These are phyloP conservation scores for Heliconius hortense DNA, from an alignment of 2,888 invertebrate genomes.

Conservation along the genomic window DNA sequence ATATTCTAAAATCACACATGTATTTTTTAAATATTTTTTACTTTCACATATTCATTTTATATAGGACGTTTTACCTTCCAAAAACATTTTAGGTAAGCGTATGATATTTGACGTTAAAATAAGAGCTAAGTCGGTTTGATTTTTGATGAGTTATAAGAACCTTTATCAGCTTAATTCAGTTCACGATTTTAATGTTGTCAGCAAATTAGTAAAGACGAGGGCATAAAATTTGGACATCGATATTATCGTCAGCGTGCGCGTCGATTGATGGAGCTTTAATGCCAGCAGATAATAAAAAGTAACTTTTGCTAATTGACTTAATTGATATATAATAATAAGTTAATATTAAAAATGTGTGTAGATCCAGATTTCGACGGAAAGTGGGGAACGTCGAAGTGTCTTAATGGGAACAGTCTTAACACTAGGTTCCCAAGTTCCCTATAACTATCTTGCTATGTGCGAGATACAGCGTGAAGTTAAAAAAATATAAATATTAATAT, in stretches of 20 bases:
- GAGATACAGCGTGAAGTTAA: too few species aligned
- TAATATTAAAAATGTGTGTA: not conserved
- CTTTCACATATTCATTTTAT: not conserved
- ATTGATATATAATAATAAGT: not conserved
- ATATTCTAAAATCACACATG: not conserved
- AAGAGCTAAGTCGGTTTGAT: conserved; percentile 9
- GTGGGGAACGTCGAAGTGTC: too few species aligned
- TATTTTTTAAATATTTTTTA: not conserved
- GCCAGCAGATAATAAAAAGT: not conserved
- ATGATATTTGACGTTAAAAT: conserved; percentile 13
- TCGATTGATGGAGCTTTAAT: not conserved
- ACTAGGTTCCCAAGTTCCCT: too few species aligned
- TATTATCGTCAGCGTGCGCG: not conserved
- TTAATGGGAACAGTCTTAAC: too few species aligned
- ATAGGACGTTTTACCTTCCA: not conserved
- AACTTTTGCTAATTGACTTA: not conserved
- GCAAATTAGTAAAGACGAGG: conserved; percentile 15
- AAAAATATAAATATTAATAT: not conserved
- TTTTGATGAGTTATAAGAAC: conserved; percentile 26
- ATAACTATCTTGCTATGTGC: too few species aligned
- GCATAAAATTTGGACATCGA: conserved; percentile 19
- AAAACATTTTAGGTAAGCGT: not conserved
- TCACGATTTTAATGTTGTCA: conserved; percentile 17
- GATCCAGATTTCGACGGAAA: not conserved
- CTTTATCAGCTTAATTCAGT: conserved; percentile 21